These are phyloP conservation scores for Aurelia aurita DNA, from an alignment of 30 jellyfish, hydroid and myxozoan genomes.

Conservation along the genomic window DNA sequence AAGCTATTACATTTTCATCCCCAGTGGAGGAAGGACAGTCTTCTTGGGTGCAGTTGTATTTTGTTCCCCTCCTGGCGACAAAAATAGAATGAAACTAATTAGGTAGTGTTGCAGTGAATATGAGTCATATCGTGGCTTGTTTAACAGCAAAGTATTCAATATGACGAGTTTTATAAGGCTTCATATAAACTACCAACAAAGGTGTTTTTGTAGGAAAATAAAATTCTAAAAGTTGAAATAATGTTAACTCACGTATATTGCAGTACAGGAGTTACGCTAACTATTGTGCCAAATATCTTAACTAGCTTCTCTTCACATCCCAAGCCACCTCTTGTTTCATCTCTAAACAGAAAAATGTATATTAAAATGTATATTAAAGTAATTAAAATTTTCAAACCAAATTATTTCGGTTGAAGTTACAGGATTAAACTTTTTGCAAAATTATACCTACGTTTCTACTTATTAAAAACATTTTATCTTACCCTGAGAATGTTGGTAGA, in stretches of 20 bases:
- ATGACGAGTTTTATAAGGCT: too few relatives aligned
- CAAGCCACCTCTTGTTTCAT: background rate
- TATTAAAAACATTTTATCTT: too few relatives aligned
- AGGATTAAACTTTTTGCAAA: too few relatives aligned
- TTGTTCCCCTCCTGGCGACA: conserved; percentile 34
- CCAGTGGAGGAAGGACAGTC: conserved; percentile 1
- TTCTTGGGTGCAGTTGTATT: conserved; percentile 44
- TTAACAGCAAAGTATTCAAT: too few relatives aligned
- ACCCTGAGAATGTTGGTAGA: conserved; percentile 52
- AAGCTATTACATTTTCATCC: background rate
- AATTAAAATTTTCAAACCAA: too few relatives aligned
- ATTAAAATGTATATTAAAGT: too few relatives aligned
- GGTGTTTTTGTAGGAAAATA: too few relatives aligned
- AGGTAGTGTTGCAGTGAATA: background rate
- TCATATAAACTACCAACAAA: too few relatives aligned
- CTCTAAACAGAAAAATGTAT: background rate
- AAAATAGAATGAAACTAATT: background rate
- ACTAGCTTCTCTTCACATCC: conserved; percentile 8
- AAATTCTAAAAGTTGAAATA: too few relatives aligned
- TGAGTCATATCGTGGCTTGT: background rate
- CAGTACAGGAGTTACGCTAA: conserved; percentile 25
- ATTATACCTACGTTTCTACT: too few relatives aligned
- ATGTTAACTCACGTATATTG: conserved; percentile 54
- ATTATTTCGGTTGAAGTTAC: too few relatives aligned
- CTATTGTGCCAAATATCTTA: conserved; percentile 45